Base-by-base conservation (phyloP, 2,113 vertebrate genomes). In the Corvus cornix region DNA sequence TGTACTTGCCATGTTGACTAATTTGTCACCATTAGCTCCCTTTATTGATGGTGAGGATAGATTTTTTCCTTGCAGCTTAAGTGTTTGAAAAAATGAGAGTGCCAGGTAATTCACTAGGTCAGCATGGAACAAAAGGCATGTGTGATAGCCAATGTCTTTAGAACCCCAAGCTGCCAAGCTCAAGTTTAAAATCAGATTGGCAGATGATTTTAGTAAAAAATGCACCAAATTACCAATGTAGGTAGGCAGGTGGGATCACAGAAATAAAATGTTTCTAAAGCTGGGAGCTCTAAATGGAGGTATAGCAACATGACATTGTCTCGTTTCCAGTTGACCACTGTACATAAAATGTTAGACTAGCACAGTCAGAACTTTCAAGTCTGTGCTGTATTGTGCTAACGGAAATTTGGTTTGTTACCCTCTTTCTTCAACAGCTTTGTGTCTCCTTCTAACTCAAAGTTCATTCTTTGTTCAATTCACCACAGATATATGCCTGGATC, bases 11-110 rank as follows among this genome's bases (percentile, higher is more conserved):
- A 37, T 30, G 33, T 59, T 4, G 13, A 69, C 49, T 93, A 79
- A 95, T 96, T 89, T 84, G 60, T 95, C 83, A 95, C 60, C 59
- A 85, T 96, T 97, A 93, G 6, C 35, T 96, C 19, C 11, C 14
- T 89, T 87, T 96, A 97, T 59, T 66, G 85, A 94, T 8, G 5
- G 18, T 76, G 11, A 78, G 37, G 37, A 89, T 69, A 80, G 59
- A 24, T 37, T 56, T 64, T 87, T 87, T 44, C 20, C 53, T 67
- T 91, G n/a, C 68, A 22, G 24, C 37, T 93, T 87, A 83, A 63
- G 31, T 20, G 15, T 72, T 83, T 69, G 43, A 74, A 66, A 75
- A 96, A 95, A 87, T 77, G 41, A 41, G 31, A 60, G 75, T 62
- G 11, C 24, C 72, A 79, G 21, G 13, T 84, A 95, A 74, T 68